These are phyloP conservation scores for Geopemphigus sp. DNA, from an alignment of 1,140 invertebrate species.

Conservation along the genomic window DNA sequence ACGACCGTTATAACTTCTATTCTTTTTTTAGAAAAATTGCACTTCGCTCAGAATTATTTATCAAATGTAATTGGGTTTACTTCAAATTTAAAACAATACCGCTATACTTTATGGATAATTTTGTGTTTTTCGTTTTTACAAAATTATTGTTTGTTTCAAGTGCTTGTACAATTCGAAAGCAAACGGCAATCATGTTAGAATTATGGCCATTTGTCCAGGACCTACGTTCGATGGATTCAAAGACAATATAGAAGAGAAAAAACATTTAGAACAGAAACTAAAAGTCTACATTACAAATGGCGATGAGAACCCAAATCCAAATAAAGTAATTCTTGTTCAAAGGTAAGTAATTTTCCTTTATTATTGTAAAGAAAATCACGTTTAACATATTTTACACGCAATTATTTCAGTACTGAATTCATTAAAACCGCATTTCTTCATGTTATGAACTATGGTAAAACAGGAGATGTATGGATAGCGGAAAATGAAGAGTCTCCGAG, in stretches of 20 bases:
- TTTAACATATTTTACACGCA: not conserved
- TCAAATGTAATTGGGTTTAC: too few relatives aligned
- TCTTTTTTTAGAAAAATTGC: too few relatives aligned
- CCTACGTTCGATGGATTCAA: constrained; percentile 1
- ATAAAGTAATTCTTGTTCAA: constrained; percentile 9
- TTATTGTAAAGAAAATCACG: too few relatives aligned
- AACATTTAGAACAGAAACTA: not conserved
- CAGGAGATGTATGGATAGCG: constrained; percentile 4
- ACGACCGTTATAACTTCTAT: too few relatives aligned
- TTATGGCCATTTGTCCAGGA: constrained; percentile 22
- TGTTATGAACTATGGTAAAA: not conserved
- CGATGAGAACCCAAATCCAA: not conserved
- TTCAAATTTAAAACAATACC: too few relatives aligned
- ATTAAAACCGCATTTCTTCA: not conserved
- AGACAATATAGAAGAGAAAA: not conserved
- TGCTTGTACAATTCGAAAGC: not conserved
- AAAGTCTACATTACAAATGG: not conserved
- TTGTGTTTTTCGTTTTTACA: not conserved
- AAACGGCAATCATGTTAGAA: not conserved
- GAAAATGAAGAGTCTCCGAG: constrained; percentile 26
- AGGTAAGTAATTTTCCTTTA: not conserved
- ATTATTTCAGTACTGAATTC: constrained; percentile 12
- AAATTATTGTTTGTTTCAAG: not conserved
- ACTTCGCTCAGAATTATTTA: too few relatives aligned
- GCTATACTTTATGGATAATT: not conserved